Evolutionary conservation across 1,140 invertebrate species (phyloP), one percentile per base, ranked within the genome.

Genomic region (Trichonephila clavipes): DNA sequence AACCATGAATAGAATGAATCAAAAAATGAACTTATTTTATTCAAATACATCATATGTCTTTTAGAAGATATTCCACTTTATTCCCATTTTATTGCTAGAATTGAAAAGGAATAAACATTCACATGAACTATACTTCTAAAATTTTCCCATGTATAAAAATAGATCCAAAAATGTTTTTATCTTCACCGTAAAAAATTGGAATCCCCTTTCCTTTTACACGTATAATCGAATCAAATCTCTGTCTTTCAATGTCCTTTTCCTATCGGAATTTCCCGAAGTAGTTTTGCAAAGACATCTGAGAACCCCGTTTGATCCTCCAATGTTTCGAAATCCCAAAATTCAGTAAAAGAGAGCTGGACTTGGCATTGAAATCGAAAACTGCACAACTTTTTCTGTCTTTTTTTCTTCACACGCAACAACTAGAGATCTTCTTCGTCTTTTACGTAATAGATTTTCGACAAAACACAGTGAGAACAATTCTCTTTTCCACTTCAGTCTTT

Each of bases 271-370:
- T 34, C 28, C 34, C 5, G 21, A 64, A 64, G 62, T 64, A 64
- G 72, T 77, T 16, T 28, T 40, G 72, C 28, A 40, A 34, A 77
- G 72, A 77, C 72, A 77, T 77, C 34, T 24, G 72, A 77, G 72
- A 77, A 77, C 34, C 72, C 19, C 34, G 72, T 77, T 77, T 77
- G 34, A 77, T 77, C 72, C 72, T 2, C 10, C 72, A 77, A 28
- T 34, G 34, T 77, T 77, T 40, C 72, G 72, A 34, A 77, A 77
- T 77, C 18, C 72, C 24, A 40, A 28, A 77, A 10, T 3, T 34
- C 62, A 51, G n/a, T 24, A 18, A 77, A 34, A 77, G 72, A 28
- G 72, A 1, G 24, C 72, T 34, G 72, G 72, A 69, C 66, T 24
- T 69, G 7, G 66, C 51, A 51, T 51, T 24, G 24, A 69, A 24